These are phyloP conservation scores for Anneissia japonica DNA, from an alignment of 35 echinoderm and acorn worm species.

Conservation along the genomic window DNA sequence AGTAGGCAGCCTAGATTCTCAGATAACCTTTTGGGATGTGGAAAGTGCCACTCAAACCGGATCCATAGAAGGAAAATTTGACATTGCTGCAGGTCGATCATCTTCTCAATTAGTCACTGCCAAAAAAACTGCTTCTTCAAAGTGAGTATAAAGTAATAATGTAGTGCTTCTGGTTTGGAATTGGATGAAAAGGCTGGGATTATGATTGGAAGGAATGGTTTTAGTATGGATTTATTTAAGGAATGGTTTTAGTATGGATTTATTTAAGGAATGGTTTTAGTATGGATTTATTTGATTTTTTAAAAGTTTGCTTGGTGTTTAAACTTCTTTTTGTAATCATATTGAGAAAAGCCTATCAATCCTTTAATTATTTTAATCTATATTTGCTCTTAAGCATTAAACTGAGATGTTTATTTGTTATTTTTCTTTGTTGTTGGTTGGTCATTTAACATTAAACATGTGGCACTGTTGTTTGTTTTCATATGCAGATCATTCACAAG, in stretches of 20 bases:
- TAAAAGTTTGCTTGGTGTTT: no score
- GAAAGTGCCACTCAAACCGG: slow-evolving; percentile 61
- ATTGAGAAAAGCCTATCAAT: no score
- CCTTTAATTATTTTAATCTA: not conserved
- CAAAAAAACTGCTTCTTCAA: slow-evolving; percentile 63
- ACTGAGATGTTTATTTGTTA: not conserved
- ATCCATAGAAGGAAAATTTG: slow-evolving; percentile 78
- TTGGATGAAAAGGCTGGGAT: no score
- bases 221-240: no score
- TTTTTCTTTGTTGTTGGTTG: not conserved
- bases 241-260: no score
- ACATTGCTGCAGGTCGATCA: slow-evolving; percentile 58
- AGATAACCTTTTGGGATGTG: slow-evolving; percentile 93
- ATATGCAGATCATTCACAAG: slow-evolving; percentile 72
- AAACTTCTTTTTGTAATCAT: no score
- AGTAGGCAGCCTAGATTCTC: slow-evolving; percentile 78
- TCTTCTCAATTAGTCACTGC: slow-evolving; percentile 76
- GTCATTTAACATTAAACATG: not conserved
- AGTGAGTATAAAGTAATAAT: slow-evolving; percentile 38
- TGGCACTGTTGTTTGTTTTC: not conserved
- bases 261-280: no score
- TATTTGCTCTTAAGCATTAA: not conserved
- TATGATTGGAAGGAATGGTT: no score
- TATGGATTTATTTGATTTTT: no score
- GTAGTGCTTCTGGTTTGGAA: no score